Percentiles rank a stretch among this genome's conserved stretches.
phyloP scores from a whole-genome alignment of 2,113 vertebrate genomes.

The Chinchilla lanigera region DNA sequence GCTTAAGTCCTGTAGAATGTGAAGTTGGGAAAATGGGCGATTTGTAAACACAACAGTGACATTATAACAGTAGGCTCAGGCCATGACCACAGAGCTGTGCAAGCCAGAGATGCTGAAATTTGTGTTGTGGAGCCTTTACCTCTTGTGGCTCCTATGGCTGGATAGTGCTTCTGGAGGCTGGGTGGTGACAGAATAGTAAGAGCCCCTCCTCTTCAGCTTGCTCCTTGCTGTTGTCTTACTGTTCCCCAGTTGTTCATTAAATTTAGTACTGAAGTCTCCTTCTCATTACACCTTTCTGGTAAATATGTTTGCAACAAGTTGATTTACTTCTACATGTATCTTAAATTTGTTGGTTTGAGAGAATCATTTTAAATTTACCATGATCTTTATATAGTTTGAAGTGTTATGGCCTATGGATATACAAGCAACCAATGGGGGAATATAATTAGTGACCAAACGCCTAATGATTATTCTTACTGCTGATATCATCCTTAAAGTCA shows the following conservation, averaged over 20 bases:
- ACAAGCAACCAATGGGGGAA: background rate
- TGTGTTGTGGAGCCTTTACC: background rate
- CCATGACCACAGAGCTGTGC: background rate
- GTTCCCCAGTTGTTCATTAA: background rate
- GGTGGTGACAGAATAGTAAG: background rate
- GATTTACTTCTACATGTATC: background rate
- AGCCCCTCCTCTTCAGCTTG: background rate
- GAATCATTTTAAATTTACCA: slow-evolving; percentile 19
- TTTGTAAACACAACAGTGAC: background rate
- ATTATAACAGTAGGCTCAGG: background rate
- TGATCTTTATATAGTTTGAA: background rate
- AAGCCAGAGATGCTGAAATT: background rate
- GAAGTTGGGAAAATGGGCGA: too few species aligned
- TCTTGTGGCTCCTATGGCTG: background rate
- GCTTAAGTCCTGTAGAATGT: background rate
- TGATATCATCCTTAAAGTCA: background rate
- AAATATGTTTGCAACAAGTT: background rate
- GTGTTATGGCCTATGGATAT: background rate
- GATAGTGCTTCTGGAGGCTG: background rate
- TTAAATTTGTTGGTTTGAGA: background rate
- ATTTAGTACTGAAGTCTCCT: background rate
- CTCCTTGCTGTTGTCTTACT: background rate
- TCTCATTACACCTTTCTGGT: background rate
- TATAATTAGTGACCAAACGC: background rate
- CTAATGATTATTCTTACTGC: background rate